A percentile compares a stretch with the other conserved stretches of the same genome.
phyloP scores from a whole-genome alignment of 2,113 vertebrate genomes.

The Onychostoma macrolepis region DNA sequence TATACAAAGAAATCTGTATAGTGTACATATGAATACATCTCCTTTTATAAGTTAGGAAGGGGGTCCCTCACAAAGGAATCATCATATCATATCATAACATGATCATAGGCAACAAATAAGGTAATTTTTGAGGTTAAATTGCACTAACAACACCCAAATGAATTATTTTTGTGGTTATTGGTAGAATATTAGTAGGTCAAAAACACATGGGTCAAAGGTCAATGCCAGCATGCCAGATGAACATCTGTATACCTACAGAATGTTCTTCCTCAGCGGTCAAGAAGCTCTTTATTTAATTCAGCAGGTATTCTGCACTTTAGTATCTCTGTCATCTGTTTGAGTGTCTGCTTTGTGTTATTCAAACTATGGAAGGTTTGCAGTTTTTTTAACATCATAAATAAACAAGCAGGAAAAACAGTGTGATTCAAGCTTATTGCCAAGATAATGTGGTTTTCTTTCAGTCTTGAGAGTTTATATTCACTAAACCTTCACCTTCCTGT shows the following conservation, averaged over 20 bases:
- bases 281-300: not conserved
- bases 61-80: not conserved
- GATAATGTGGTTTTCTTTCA: not conserved
- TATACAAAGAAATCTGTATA: not conserved
- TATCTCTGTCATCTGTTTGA: no score
- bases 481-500: not conserved
- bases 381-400: not conserved
- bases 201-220: not conserved
- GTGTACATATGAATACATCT: not conserved
- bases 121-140: no score
- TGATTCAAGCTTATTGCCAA: constrained; percentile 17
- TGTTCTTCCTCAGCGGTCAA: not conserved
- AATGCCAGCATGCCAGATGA: not conserved
- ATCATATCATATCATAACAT: not conserved
- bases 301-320: not conserved
- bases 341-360: not conserved
- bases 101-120: not conserved
- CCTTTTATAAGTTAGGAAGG: not conserved
- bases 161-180: not conserved
- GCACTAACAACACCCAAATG: not conserved
- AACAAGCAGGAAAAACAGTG: not conserved
- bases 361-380: not conserved
- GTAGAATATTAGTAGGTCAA: not conserved
- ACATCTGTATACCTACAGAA: not conserved
- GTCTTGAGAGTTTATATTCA: not conserved